Evolutionary conservation across 1,140 invertebrate genomes (phyloP).

Genomic region (Papilio machaon): DNA sequence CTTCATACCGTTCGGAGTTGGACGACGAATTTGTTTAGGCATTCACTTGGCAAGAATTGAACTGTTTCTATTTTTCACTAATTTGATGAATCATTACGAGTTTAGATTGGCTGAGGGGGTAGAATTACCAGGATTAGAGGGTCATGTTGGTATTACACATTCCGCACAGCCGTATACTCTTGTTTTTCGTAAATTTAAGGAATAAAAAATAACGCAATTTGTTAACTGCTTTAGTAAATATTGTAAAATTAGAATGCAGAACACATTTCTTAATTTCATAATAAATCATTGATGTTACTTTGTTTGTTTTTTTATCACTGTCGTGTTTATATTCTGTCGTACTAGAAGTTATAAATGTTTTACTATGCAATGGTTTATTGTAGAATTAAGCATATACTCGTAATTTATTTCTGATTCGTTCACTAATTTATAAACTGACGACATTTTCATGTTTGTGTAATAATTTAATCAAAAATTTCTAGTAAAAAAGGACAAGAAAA

Average conservation of each 20-base stretch:
- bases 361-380: background rate
- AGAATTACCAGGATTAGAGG: constrained; percentile 85
- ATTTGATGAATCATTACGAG: constrained; percentile 89
- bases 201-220: background rate
- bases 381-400: background rate
- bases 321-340: background rate
- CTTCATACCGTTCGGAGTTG: constrained; percentile 93
- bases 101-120: constrained; percentile 85
- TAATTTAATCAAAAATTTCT: background rate
- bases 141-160: constrained; percentile 86
- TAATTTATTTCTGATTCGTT: background rate
- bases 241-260: background rate
- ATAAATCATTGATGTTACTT: background rate
- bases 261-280: background rate
- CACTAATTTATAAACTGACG: background rate
- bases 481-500: too few species aligned
- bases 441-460: background rate
- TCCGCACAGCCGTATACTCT: constrained; percentile 87
- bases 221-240: background rate
- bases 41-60: constrained; percentile 92
- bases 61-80: constrained; percentile 92
- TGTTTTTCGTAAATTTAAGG: constrained; percentile 65
- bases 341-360: background rate
- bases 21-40: constrained; percentile 93
- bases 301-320: background rate